Percentiles rank a stretch among this genome's conserved stretches.
phyloP scores from a whole-genome alignment of 1,140 invertebrate genomes.

The Hypsibius dujardini region DNA sequence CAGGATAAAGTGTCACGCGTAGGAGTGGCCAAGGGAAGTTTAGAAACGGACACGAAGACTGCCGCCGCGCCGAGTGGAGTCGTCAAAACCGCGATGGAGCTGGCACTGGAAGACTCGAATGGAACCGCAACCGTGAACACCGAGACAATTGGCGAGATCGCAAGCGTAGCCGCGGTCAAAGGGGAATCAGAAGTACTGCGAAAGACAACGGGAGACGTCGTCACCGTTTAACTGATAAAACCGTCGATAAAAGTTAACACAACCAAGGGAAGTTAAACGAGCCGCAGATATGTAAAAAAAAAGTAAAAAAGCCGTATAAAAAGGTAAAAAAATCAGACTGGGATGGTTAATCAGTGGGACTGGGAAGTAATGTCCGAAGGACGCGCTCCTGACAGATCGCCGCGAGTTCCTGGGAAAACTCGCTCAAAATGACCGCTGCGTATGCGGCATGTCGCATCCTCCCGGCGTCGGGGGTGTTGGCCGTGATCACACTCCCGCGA shows the following conservation, averaged over 20 bases:
- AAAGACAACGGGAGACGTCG: neutral
- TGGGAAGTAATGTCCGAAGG: too few species aligned
- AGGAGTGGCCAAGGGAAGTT: neutral
- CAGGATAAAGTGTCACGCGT: neutral
- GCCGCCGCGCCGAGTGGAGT: too few species aligned
- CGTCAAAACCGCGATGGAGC: too few species aligned
- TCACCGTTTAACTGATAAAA: neutral
- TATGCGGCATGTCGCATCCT: neutral
- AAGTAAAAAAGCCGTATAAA: neutral
- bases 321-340: conserved; percentile 12
- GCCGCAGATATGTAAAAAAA: neutral
- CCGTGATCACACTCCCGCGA: neutral
- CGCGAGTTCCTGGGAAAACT: conserved; percentile 10
- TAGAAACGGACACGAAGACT: too few species aligned
- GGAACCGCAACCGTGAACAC: neutral
- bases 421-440: neutral
- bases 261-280: neutral
- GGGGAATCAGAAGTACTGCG: too few species aligned
- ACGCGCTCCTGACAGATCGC: neutral
- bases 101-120: too few species aligned
- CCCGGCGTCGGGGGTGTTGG: neutral
- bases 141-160: too few species aligned
- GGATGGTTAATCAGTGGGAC: too few species aligned
- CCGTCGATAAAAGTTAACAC: conserved; percentile 2
- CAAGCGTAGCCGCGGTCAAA: too few species aligned